phyloP scores from a whole-genome alignment of 1,140 invertebrate genomes.

The Drosophila setifemur region DNA sequence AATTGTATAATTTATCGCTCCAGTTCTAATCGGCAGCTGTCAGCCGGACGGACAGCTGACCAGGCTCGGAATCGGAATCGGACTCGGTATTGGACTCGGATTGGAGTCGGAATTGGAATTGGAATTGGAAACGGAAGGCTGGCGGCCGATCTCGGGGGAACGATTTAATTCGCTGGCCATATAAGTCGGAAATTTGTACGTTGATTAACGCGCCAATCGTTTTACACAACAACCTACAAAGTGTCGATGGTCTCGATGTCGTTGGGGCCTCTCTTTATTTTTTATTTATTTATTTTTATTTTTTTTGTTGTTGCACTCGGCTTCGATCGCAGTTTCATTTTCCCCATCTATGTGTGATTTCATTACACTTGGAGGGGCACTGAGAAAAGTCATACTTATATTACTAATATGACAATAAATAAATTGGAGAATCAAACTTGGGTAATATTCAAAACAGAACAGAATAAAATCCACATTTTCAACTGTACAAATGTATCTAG shows the following conservation, averaged over 20 bases:
- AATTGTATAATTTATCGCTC: conserved; percentile 81
- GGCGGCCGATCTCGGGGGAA: conserved; percentile 65
- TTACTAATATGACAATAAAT: no score
- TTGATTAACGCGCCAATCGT: conserved; percentile 80
- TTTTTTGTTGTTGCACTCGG: neutral
- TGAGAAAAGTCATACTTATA: neutral
- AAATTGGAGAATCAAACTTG: no score
- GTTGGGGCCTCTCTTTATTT: neutral
- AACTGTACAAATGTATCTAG: no score
- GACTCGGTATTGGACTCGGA: neutral
- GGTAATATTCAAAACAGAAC: no score
- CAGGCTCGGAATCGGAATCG: conserved; percentile 12
- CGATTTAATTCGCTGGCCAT: conserved; percentile 78
- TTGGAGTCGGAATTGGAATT: neutral
- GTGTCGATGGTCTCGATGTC: conserved; percentile 61
- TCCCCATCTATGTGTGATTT: conserved; percentile 64
- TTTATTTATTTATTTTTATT: neutral
- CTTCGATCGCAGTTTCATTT: conserved; percentile 26
- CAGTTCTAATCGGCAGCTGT: conserved; percentile 78
- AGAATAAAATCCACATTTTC: no score
- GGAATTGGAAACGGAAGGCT: neutral
- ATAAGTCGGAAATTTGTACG: conserved; percentile 80
- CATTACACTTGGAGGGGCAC: conserved; percentile 60
- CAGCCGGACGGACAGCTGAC: conserved; percentile 38
- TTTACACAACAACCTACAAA: conserved; percentile 76